Evolutionary conservation across 2,113 vertebrate species (phyloP), one percentile per base, ranked within the genome.

Genomic region (Phyllostomus discolor): DNA sequence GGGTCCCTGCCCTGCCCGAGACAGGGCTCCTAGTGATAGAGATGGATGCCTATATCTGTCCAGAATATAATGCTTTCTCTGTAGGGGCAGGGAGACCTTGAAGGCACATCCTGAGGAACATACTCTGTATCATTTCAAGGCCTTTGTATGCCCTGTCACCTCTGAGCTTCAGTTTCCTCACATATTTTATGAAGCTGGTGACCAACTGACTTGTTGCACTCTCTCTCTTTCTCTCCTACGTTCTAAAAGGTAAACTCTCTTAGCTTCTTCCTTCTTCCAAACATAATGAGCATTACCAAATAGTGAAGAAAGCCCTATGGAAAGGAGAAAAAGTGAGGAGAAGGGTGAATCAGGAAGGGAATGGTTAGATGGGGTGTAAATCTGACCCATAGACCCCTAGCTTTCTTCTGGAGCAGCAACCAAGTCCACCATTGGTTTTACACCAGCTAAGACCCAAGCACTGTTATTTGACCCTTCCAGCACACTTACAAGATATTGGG

Each of bases 111-210:
- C 6, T 67, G 35, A 73, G 35, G 26, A 20, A 33, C 24, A 2
- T 4, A 0, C 16, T 67, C 16, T 67, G 9, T 33, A 52, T 76
- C 69, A 26, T 5, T 70, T 28, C n/a, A 35, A 48, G 20, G 41
- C 33, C 43, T 84, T 41, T 19, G 59, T 2, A 2, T 2, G 33
- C 22, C 8, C 0, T 0, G 31, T 69, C 19, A 6, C 31, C 35
- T 35, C n/a, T 41, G 2, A 64, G 10, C 38, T 33, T 75, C 69
- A 24, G 66, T 76, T 76, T 91, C 4, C 17, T 50, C 12, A 10
- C 24, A 76, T 72, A 11, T 28, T 16, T 50, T 12, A 6, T 59
- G 67, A 87, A 46, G 24, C 24, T 31, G 16, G 19, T 59, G 31
- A 66, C 14, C 15, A 10, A 2, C 10, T 75, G 33, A 15, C 46